phyloP scores from a whole-genome alignment of 2,888 invertebrate species.

The Leptinotarsa haldemani region DNA sequence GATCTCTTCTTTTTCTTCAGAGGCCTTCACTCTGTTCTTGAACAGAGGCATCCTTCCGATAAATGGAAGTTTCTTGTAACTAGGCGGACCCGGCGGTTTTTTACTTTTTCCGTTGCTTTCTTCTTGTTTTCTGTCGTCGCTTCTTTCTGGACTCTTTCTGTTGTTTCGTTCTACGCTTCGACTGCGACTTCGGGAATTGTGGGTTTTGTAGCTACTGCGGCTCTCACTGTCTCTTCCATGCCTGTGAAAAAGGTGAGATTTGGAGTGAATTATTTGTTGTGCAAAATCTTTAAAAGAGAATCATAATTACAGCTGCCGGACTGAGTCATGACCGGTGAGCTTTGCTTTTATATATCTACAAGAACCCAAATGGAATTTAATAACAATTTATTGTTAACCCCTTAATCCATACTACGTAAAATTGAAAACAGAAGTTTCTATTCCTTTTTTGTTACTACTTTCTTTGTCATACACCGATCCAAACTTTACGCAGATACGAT shows the following conservation, averaged over 20 bases:
- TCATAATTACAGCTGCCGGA: no score
- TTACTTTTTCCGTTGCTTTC: constrained; percentile 42
- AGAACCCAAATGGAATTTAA: no score
- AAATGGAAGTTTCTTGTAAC: constrained; percentile 81
- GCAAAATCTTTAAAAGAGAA: not conserved
- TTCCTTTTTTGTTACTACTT: no score
- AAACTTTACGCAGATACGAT: no score
- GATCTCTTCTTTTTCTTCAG: constrained; percentile 69
- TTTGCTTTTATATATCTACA: no score
- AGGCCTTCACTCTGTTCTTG: constrained; percentile 69
- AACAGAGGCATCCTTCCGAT: constrained; percentile 89
- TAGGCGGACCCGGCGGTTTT: constrained; percentile 64
- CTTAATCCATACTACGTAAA: no score
- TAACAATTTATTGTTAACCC: no score
- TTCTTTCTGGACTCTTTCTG: constrained; percentile 28
- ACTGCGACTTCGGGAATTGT: constrained; percentile 42
- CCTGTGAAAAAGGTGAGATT: not conserved
- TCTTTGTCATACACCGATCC: no score
- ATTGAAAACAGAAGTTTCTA: no score
- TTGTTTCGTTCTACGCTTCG: constrained; percentile 29
- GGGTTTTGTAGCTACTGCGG: constrained; percentile 32
- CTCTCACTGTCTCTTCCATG: constrained; percentile 36
- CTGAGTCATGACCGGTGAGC: no score
- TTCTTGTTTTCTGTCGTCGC: constrained; percentile 25
- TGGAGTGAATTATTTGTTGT: not conserved